Percentiles rank a stretch among this genome's conserved stretches.
Evolutionary conservation across 1,140 invertebrate genomes (phyloP).

Genomic region (Papilio polytes): DNA sequence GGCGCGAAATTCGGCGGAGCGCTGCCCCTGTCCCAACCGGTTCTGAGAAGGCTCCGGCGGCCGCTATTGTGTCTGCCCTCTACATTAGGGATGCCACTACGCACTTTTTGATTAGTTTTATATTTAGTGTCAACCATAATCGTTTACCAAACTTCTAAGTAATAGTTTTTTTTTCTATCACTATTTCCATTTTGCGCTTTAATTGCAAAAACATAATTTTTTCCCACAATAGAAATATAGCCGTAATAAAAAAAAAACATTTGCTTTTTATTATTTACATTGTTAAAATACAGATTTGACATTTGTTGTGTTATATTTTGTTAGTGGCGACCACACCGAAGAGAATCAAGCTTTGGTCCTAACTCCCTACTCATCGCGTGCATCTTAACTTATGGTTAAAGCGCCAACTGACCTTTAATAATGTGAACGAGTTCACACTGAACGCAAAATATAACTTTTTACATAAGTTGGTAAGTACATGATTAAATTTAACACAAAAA

Average conservation of each 20-base stretch:
- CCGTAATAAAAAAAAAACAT: too few species aligned
- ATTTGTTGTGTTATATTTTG: not conserved
- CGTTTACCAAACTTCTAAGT: not conserved
- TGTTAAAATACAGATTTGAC: too few species aligned
- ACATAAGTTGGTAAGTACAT: not conserved
- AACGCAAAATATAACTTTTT: not conserved
- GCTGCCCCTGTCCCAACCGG: slow-evolving; percentile 68
- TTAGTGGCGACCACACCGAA: not conserved
- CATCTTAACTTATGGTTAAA: slow-evolving; percentile 21
- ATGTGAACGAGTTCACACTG: slow-evolving; percentile 31
- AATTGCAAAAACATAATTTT: not conserved
- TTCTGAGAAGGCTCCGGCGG: slow-evolving; percentile 72
- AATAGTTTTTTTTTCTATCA: not conserved
- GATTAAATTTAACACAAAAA: not conserved
- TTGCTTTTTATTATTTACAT: too few species aligned
- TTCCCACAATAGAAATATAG: too few species aligned
- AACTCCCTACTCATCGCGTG: slow-evolving; percentile 25
- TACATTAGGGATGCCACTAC: slow-evolving; percentile 51
- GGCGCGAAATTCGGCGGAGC: slow-evolving; percentile 77
- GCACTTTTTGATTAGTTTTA: not conserved
- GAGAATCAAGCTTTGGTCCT: not conserved
- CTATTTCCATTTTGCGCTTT: not conserved
- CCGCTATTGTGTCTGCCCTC: slow-evolving; percentile 73
- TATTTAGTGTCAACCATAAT: not conserved
- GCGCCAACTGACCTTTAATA: slow-evolving; percentile 34